Conservation (phyloP, 64 coral and sea anemone genomes). For the Pachyseris speciosa region DNA sequence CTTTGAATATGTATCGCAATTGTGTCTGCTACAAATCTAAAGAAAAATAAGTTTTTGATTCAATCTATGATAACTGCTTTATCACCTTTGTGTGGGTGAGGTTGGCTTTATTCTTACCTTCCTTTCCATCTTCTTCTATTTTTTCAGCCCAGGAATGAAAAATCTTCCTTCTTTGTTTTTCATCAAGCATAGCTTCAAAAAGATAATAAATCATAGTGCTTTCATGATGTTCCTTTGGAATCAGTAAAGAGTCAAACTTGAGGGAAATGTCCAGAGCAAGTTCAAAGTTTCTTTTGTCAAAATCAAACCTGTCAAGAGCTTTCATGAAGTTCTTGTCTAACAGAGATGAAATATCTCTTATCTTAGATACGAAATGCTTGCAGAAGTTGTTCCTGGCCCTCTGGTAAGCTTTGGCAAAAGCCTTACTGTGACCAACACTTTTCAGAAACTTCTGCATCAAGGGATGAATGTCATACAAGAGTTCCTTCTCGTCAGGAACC, state of each 20-base stretch:
- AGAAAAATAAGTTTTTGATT: too few relatives aligned
- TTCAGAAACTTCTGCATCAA: slow-evolving; percentile 13
- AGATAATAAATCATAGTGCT: slow-evolving; percentile 18
- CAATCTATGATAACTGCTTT: too few relatives aligned
- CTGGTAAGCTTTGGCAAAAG: not conserved
- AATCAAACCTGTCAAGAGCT: slow-evolving; percentile 16
- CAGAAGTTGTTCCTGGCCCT: slow-evolving; percentile 28
- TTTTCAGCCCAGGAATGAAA: slow-evolving; percentile 35
- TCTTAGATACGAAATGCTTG: slow-evolving; percentile 13
- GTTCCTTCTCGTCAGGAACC: not conserved
- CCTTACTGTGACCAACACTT: not conserved
- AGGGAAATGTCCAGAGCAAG: slow-evolving; percentile 60
- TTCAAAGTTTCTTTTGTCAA: slow-evolving; percentile 56
- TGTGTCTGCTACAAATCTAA: too few relatives aligned
- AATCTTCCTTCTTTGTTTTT: slow-evolving; percentile 3
- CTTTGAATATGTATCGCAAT: too few relatives aligned
- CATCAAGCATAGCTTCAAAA: slow-evolving; percentile 12
- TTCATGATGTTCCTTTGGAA: slow-evolving; percentile 22
- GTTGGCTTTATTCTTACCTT: too few relatives aligned
- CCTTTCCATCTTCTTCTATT: slow-evolving; percentile 4
- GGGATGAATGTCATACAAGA: slow-evolving; percentile 24
- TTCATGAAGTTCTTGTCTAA: slow-evolving; percentile 43
- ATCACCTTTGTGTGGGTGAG: too few relatives aligned
- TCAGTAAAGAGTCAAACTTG: slow-evolving; percentile 19
- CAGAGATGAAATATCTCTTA: not conserved